A percentile compares a stretch with the other conserved stretches of the same genome.
These are phyloP conservation scores for Sebastes hubbsi DNA, from an alignment of 2,797 vertebrate genomes.

Conservation along the genomic window DNA sequence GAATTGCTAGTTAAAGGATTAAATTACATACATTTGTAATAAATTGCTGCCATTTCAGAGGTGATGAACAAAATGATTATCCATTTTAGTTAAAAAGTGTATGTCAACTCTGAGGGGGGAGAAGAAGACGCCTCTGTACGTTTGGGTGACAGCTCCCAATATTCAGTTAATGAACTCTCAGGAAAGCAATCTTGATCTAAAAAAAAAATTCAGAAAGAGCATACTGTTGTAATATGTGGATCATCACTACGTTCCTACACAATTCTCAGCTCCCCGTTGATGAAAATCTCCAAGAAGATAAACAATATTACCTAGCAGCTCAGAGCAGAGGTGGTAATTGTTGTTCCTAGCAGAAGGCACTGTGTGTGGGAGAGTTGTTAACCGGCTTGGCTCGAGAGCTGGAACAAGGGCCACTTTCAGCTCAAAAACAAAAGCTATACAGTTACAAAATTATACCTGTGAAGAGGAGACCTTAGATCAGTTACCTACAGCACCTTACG, in stretches of 20 bases:
- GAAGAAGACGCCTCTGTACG: conserved; percentile 11
- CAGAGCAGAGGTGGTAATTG: conserved; percentile 51
- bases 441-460: not conserved
- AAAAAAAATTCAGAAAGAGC: conserved; percentile 14
- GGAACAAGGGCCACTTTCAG: conserved; percentile 24
- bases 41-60: conserved; percentile 26
- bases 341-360: conserved; percentile 46
- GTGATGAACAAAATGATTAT: conserved; percentile 35
- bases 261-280: conserved; percentile 13
- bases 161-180: conserved; percentile 53
- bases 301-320: conserved; percentile 42
- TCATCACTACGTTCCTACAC: conserved; percentile 16
- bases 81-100: conserved; percentile 14
- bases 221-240: conserved; percentile 14
- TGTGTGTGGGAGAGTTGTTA: conserved; percentile 60
- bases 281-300: conserved; percentile 33
- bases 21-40: conserved; percentile 28
- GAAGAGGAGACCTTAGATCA: not conserved
- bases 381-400: conserved; percentile 48
- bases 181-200: conserved; percentile 35
- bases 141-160: conserved; percentile 48
- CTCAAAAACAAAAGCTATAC: conserved; percentile 24
- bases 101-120: conserved; percentile 9
- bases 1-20: conserved; percentile 14
- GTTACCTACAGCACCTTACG: not conserved